Conservation (phyloP, 1,140 invertebrate species). For the Chionoecetes opilio region DNA sequence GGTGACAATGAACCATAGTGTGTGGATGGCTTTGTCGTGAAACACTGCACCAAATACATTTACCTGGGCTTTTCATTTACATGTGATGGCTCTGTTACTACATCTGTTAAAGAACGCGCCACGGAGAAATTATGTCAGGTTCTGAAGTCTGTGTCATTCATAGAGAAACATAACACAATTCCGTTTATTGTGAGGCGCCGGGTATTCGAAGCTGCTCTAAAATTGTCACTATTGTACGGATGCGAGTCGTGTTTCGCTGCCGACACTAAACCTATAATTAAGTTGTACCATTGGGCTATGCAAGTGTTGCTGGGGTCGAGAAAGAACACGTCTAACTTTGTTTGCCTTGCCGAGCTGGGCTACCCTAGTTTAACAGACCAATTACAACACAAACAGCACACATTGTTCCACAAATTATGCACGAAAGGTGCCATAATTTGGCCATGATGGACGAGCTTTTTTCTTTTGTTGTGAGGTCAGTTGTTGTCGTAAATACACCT, state of each 20-base stretch:
- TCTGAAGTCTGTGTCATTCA: not conserved
- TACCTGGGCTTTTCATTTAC: not conserved
- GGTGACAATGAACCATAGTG: not conserved
- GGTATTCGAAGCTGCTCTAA: not conserved
- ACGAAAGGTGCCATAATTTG: not conserved
- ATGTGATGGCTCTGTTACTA: not conserved
- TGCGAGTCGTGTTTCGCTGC: not conserved
- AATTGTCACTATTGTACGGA: not conserved
- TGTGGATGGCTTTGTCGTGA: not conserved
- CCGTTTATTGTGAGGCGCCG: not conserved
- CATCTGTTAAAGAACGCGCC: not conserved
- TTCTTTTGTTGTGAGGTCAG: not conserved
- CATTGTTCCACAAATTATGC: not conserved
- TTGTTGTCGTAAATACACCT: not conserved
- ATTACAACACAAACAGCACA: not conserved
- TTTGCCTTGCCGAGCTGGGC: not conserved
- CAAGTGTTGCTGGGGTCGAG: not conserved
- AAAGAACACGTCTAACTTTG: not conserved
- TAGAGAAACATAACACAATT: not conserved
- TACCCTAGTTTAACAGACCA: not conserved
- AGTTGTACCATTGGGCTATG: not conserved
- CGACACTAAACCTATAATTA: not conserved
- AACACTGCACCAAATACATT: not conserved
- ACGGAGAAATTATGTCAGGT: not conserved
- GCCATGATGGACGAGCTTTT: not conserved